Evolutionary conservation across 2,113 vertebrate genomes (phyloP), one percentile per base, ranked within the genome.

Genomic region (Oreotrochilus melanogaster): DNA sequence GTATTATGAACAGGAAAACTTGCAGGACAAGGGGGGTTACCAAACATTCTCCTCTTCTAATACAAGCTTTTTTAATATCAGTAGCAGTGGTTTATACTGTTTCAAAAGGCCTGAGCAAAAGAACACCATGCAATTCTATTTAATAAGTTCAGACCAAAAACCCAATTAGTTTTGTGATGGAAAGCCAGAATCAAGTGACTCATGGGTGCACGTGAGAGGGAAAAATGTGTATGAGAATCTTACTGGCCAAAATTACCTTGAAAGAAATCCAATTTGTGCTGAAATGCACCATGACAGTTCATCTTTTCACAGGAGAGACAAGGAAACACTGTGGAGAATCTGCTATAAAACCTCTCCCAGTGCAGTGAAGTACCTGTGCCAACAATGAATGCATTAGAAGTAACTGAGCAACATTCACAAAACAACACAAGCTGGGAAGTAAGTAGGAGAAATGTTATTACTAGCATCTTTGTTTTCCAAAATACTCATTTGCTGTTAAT

Each of bases 181-280:
- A 64, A 92, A 89, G 48, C 53, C 73, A 93, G 28, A 89, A 65
- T 17, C 24, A 35, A 85, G 53, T 76, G 43, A 82, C 47, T 76
- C 3, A 66, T 18, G 2, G 1, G 3, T 18, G 31, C 66, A 79
- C 2, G 2, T 54, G 53, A 87, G 81, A 87, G 24, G 7, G 51
- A n/a, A 87, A 93, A 64, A 81, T 10, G 33, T 13, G 28, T 67
- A 43, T 5, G 35, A 84, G 76, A 67, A 42, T 8, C 9, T 42
- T 79, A 61, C 47, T 9, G 54, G 61, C 65, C 66, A 81, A 84
- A 87, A 74, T 14, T 45, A 73, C 67, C 56, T 84, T 78, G 60
- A 67, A 73, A 92, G 35, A 57, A 69, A 48, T 81, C 72, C 83
- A 89, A 39, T 64, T 56, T 53, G 24, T 4, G 24, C 58, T 6